A percentile compares a stretch with the other conserved stretches of the same genome.
Conservation (phyloP, 92 coral and sea anemone genomes). For the Palythoa heliodiscus region DNA sequence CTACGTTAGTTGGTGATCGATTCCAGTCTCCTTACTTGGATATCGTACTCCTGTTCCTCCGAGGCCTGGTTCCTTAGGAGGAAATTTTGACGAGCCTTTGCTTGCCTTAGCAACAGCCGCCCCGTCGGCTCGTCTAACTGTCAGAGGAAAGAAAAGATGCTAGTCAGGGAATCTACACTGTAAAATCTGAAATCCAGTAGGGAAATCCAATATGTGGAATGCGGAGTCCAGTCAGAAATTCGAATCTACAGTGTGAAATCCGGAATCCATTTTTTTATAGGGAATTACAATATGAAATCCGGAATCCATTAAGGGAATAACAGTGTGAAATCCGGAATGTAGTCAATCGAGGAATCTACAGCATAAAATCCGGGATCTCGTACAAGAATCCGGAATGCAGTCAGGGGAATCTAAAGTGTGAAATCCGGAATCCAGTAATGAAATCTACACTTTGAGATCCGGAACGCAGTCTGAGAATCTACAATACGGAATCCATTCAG, state of each 20-base stretch:
- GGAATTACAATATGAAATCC: too few species aligned
- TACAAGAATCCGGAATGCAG: neutral
- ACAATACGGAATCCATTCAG: neutral
- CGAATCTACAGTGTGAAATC: too few species aligned
- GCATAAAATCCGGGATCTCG: too few species aligned
- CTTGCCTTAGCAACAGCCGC: conserved; percentile 34
- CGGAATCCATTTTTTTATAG: neutral
- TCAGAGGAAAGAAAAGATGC: neutral
- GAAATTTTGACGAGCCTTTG: conserved; percentile 38
- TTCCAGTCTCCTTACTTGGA: conserved; percentile 63
- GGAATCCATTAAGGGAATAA: too few species aligned
- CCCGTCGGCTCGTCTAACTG: conserved; percentile 61
- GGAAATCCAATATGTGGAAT: neutral
- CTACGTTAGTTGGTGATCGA: neutral
- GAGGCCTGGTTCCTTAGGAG: conserved; percentile 62
- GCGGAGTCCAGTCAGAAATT: neutral
- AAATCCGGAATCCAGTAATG: neutral
- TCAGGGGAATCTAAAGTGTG: neutral
- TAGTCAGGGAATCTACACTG: neutral
- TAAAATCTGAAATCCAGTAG: neutral
- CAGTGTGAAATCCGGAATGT: neutral
- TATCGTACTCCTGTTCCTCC: conserved; percentile 85
- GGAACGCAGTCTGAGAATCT: neutral
- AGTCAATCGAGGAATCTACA: neutral
- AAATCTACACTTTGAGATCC: neutral